These are phyloP conservation scores for Fukomys damarensis DNA, from an alignment of 2,113 vertebrate species.

Conservation along the genomic window DNA sequence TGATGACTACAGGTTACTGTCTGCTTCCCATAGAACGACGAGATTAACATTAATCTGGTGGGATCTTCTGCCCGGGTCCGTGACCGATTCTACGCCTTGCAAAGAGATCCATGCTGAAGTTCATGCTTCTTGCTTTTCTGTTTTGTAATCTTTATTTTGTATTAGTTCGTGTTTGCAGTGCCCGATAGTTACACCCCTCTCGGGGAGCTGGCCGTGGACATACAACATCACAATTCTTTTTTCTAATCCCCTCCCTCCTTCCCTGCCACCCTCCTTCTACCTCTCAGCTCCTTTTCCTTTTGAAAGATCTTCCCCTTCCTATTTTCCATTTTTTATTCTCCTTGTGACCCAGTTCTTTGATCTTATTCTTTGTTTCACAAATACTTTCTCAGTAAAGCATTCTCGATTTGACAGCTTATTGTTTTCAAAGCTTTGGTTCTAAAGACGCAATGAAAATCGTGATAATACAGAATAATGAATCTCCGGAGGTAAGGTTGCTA, in stretches of 20 bases:
- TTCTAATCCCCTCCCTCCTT: background rate
- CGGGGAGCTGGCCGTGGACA: background rate
- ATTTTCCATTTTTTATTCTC: background rate
- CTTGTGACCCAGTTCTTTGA: background rate
- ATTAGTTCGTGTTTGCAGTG: background rate
- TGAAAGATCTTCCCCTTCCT: background rate
- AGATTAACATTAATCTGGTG: background rate
- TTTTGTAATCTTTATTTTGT: background rate
- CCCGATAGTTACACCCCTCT: background rate
- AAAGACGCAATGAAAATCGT: background rate
- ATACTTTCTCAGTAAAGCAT: background rate
- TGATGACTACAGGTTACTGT: background rate
- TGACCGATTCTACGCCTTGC: background rate
- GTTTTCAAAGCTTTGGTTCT: background rate
- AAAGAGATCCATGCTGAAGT: background rate
- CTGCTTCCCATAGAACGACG: background rate
- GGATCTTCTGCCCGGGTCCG: background rate
- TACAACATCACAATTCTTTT: background rate
- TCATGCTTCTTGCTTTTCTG: background rate
- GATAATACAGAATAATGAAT: background rate
- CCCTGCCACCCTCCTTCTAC: background rate
- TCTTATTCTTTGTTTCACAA: constrained; percentile 8
- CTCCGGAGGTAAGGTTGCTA: background rate
- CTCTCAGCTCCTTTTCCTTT: background rate
- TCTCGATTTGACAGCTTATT: background rate